A percentile compares a stretch with the other conserved stretches of the same genome.
Conservation (phyloP, 2,888 invertebrate genomes). For the Stenodema calcarata region DNA sequence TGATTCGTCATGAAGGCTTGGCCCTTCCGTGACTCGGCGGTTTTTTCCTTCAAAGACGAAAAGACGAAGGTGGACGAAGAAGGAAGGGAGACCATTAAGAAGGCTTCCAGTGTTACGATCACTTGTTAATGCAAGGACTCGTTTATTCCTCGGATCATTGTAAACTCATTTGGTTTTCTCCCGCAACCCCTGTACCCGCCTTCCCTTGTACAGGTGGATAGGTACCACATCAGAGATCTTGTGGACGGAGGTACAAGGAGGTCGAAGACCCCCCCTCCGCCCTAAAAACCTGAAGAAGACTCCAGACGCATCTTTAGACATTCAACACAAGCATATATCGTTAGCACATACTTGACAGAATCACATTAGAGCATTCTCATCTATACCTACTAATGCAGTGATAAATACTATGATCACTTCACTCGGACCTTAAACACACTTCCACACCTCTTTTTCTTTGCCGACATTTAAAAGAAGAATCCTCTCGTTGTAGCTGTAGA, state of each 20-base stretch:
- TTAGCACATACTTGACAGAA: background rate
- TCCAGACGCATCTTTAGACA: background rate
- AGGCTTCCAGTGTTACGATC: conserved; percentile 30
- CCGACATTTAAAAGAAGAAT: background rate
- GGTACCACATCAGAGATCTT: background rate
- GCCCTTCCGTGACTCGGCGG: conserved; percentile 10
- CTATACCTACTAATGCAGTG: background rate
- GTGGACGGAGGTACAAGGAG: background rate
- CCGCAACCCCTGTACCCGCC: background rate
- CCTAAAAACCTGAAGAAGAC: background rate
- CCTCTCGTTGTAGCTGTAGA: background rate
- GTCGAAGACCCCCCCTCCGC: background rate
- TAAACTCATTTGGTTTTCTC: conserved; percentile 3
- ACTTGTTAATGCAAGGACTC: conserved; percentile 28
- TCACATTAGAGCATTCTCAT: background rate
- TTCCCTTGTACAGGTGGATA: background rate
- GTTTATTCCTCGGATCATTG: conserved; percentile 25
- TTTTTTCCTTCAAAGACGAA: background rate
- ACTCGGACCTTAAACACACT: background rate
- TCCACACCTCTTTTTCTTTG: background rate
- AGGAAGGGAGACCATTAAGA: background rate
- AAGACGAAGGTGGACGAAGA: background rate
- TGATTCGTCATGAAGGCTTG: conserved; percentile 26
- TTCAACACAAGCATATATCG: background rate
- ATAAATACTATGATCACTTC: background rate